These are phyloP conservation scores for Eutolmus rufibarbis DNA, from an alignment of 2,888 invertebrate species.

Conservation along the genomic window DNA sequence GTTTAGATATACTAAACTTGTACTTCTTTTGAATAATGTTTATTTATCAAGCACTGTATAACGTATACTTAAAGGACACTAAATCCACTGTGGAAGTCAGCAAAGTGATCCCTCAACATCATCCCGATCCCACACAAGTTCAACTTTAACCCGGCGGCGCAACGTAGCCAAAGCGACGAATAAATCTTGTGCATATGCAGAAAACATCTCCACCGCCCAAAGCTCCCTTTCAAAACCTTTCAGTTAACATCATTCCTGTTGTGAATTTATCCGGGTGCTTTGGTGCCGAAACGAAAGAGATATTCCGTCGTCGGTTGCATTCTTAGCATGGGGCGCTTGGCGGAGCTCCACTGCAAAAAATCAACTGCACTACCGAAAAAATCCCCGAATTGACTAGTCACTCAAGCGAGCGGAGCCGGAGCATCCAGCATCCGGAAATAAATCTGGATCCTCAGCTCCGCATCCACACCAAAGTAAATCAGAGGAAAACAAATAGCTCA, in stretches of 20 bases:
- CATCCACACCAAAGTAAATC: conserved; percentile 24
- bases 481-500: conserved; percentile 28
- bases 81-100: neutral
- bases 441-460: conserved; percentile 3
- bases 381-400: neutral
- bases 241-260: neutral
- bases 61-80: neutral
- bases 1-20: too few relatives aligned
- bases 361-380: neutral
- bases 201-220: neutral
- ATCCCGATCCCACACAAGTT: neutral
- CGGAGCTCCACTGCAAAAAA: neutral
- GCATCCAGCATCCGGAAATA: neutral
- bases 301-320: neutral
- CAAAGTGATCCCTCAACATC: neutral
- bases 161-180: neutral
- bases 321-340: neutral
- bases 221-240: neutral
- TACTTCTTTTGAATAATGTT: too few relatives aligned
- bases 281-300: neutral
- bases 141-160: neutral
- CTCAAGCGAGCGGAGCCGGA: neutral
- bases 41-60: too few relatives aligned
- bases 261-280: neutral
- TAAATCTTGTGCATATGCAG: neutral